These are phyloP conservation scores for Holotrichia oblita DNA, from an alignment of 1,140 invertebrate species.

Conservation along the genomic window DNA sequence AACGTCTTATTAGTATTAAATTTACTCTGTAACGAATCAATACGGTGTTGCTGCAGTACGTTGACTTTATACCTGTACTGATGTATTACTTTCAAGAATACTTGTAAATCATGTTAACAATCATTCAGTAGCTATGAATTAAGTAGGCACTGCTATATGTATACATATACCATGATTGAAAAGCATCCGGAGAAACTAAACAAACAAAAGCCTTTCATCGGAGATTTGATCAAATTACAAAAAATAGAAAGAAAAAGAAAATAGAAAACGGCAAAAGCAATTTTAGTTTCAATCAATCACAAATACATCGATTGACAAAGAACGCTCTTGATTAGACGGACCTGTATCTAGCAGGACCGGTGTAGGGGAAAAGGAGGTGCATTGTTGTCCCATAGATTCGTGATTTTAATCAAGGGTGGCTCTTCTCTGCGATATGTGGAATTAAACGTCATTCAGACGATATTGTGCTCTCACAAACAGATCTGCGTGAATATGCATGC, in stretches of 20 bases:
- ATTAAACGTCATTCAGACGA: constrained; percentile 55
- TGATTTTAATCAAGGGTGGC: constrained; percentile 53
- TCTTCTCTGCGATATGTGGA: constrained; percentile 53
- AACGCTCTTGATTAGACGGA: constrained; percentile 53
- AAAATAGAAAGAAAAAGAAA: constrained; percentile 36
- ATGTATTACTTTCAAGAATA: not conserved
- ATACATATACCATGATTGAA: constrained; percentile 28
- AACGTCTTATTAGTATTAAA: too few relatives aligned
- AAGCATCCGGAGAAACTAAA: constrained; percentile 29
- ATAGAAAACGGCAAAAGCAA: constrained; percentile 47
- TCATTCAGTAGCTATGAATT: constrained; percentile 4
- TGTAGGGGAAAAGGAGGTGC: constrained; percentile 47
- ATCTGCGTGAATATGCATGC: constrained; percentile 47
- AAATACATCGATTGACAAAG: constrained; percentile 54
- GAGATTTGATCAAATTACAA: constrained; percentile 41
- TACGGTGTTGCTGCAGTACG: too few relatives aligned
- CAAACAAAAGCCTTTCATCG: constrained; percentile 33
- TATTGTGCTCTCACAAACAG: constrained; percentile 55
- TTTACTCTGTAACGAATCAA: too few relatives aligned
- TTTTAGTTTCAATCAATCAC: constrained; percentile 55
- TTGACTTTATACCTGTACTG: too few relatives aligned
- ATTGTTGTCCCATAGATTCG: constrained; percentile 51
- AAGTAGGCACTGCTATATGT: not conserved
- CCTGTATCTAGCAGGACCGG: constrained; percentile 47
- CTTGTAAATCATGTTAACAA: not conserved